phyloP scores from a whole-genome alignment of 1,140 invertebrate species.

The Diabrotica undecimpunctata region DNA sequence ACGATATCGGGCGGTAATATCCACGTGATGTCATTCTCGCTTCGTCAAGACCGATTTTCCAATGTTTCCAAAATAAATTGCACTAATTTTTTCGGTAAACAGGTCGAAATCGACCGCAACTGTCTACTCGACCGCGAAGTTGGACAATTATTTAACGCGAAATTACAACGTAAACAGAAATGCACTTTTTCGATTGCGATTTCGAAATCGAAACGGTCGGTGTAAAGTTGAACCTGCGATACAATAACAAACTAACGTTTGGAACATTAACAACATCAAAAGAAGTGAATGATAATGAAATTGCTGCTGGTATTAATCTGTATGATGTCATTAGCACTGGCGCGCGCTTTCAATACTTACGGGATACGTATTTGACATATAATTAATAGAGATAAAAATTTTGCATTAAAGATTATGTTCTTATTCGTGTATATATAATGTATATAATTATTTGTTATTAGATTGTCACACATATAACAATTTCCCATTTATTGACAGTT shows the following conservation, averaged over 20 bases:
- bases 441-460: too few species aligned
- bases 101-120: too few species aligned
- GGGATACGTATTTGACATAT: too few species aligned
- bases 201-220: not conserved
- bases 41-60: too few species aligned
- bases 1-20: too few species aligned
- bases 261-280: not conserved
- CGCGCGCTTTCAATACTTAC: not conserved
- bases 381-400: too few species aligned
- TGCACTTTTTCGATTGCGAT: not conserved
- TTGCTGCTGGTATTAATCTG: constrained; percentile 10
- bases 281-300: constrained; percentile 8
- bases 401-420: too few species aligned
- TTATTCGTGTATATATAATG: too few species aligned
- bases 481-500: too few species aligned
- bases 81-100: too few species aligned
- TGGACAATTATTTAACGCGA: not conserved
- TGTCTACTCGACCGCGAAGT: not conserved
- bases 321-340: constrained; percentile 12
- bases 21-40: not conserved
- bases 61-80: too few species aligned
- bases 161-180: not conserved
- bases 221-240: not conserved
- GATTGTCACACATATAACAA: too few species aligned
- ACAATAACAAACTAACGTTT: not conserved